phyloP scores from a whole-genome alignment of 2,888 invertebrate genomes.

The Eumerus sabulonum region DNA sequence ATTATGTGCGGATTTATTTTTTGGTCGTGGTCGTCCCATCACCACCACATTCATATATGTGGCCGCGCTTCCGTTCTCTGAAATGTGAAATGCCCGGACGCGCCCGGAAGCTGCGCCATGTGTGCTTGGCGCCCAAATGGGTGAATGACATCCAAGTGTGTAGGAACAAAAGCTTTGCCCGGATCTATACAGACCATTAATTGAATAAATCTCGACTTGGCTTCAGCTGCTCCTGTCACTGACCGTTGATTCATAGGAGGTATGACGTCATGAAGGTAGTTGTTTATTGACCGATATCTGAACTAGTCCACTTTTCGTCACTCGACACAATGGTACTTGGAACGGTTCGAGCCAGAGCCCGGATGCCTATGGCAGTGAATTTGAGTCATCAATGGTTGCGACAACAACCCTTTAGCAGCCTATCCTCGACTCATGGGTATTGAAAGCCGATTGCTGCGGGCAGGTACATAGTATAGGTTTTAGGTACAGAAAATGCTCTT shows the following conservation, averaged over 20 bases:
- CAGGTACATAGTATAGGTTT: background rate
- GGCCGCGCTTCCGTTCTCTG: conserved; percentile 33
- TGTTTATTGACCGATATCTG: conserved; percentile 50
- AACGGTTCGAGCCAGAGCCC: background rate
- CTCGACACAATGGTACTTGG: background rate
- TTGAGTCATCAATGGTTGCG: conserved; percentile 32
- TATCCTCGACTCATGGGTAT: background rate
- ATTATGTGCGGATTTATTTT: conserved; percentile 53
- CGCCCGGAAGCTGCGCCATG: background rate
- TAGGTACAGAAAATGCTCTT: conserved; percentile 18
- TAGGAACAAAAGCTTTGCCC: conserved; percentile 4
- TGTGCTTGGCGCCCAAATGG: background rate
- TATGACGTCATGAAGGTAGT: conserved; percentile 36
- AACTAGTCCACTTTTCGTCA: conserved; percentile 23
- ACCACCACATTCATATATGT: conserved; percentile 36
- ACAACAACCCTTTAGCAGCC: conserved; percentile 20
- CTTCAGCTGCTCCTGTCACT: conserved; percentile 5
- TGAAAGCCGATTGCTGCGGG: background rate
- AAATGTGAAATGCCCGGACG: conserved; percentile 14
- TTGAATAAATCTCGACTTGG: conserved; percentile 45
- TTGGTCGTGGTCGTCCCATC: conserved; percentile 15
- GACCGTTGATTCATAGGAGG: conserved; percentile 28
- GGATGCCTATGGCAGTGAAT: conserved; percentile 9
- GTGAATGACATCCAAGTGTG: background rate
- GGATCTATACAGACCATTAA: conserved; percentile 52